phyloP scores from a whole-genome alignment of 2,113 vertebrate species.

The Dinomys branickii region DNA sequence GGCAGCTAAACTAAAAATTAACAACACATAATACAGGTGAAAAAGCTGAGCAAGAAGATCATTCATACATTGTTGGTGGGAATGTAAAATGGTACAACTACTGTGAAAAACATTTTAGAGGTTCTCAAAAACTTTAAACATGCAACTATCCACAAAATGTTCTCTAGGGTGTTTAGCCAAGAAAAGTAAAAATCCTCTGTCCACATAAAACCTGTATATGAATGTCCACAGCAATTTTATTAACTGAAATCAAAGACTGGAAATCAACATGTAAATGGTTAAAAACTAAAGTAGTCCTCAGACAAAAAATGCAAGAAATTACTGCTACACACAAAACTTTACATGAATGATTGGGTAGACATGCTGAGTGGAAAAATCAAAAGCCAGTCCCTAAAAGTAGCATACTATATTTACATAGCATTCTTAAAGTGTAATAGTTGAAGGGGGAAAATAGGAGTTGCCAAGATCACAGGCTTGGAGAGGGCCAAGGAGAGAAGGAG shows the following conservation, averaged over 20 bases:
- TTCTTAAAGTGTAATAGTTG: neutral
- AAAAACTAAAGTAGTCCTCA: neutral
- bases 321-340: neutral
- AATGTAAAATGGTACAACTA: neutral
- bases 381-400: neutral
- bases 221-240: neutral
- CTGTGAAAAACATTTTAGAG: neutral
- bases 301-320: neutral
- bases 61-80: accelerated
- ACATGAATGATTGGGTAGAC: neutral
- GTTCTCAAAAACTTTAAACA: neutral
- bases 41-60: neutral
- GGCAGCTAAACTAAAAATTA: neutral
- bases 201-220: neutral
- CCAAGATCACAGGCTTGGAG: neutral
- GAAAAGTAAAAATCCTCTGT: neutral
- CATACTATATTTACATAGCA: neutral
- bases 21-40: neutral
- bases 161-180: neutral
- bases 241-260: neutral
- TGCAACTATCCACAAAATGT: neutral
- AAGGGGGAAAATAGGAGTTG: neutral
- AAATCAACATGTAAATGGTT: neutral
- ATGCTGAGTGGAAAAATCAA: neutral
- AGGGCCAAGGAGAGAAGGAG: neutral